A percentile compares a stretch with the other conserved stretches of the same genome.
Evolutionary conservation across 2,797 vertebrate genomes (phyloP).

Genomic region (Sebastes steindachneri): DNA sequence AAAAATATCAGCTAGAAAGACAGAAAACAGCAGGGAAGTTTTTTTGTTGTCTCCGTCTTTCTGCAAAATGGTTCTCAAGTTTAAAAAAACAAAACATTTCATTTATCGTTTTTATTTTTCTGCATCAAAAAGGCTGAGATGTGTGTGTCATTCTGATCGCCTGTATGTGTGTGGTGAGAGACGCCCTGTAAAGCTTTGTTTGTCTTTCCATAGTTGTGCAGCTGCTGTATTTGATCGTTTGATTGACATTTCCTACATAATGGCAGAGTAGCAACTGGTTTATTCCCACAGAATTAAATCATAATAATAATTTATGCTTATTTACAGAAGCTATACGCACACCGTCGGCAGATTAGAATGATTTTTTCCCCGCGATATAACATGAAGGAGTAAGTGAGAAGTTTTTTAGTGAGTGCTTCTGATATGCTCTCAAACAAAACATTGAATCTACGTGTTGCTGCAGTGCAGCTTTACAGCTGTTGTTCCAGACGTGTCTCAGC

Average conservation of each 20-base stretch:
- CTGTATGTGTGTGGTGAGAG: background rate
- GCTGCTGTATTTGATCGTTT: constrained; percentile 49
- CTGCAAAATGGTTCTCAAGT: background rate
- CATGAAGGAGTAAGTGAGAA: background rate
- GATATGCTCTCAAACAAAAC: background rate
- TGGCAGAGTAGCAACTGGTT: background rate
- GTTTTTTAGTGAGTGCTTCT: background rate
- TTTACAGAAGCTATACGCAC: background rate
- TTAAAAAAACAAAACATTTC: background rate
- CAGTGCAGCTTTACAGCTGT: background rate
- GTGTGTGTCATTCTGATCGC: background rate
- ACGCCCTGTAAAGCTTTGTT: constrained; percentile 35
- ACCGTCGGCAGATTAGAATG: fast-evolving
- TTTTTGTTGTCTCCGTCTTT: background rate
- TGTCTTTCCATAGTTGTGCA: constrained; percentile 54
- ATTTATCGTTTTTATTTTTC: background rate
- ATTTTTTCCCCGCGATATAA: no score
- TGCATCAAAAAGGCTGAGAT: background rate
- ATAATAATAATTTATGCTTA: background rate
- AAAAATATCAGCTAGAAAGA: constrained; percentile 4
- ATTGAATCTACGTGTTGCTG: background rate
- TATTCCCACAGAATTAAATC: background rate
- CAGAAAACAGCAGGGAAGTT: background rate
- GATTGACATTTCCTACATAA: constrained; percentile 28
- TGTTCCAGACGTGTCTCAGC: background rate